phyloP scores from a whole-genome alignment of 2,113 vertebrate genomes.

The Hystrix brachyura region DNA sequence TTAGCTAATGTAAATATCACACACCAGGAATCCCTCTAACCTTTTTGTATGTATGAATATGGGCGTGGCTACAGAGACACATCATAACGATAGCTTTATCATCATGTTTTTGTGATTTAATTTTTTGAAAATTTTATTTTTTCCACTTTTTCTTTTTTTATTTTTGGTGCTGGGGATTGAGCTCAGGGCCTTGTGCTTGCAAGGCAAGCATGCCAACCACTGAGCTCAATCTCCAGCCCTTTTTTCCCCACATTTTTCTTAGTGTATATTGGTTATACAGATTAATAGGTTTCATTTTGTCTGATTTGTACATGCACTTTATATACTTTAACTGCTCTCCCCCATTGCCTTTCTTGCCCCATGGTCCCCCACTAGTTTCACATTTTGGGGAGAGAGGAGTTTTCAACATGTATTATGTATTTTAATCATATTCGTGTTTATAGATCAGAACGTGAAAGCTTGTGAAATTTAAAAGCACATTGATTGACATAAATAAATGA shows the following conservation, averaged over 20 bases:
- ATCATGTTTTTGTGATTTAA: not conserved
- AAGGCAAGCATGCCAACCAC: no score
- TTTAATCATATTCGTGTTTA: not conserved
- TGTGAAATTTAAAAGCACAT: not conserved
- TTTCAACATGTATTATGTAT: not conserved
- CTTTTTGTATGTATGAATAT: not conserved
- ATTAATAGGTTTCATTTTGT: not conserved
- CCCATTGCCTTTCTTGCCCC: not conserved
- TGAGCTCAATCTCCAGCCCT: no score
- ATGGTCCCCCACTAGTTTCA: not conserved
- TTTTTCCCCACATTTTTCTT: not conserved
- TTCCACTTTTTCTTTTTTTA: no score
- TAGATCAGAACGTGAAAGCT: not conserved
- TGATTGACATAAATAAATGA: not conserved
- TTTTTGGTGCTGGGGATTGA: no score
- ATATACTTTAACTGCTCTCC: not conserved
- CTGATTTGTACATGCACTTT: not conserved
- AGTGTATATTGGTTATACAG: not conserved
- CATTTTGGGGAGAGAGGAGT: not conserved
- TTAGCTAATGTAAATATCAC: not conserved
- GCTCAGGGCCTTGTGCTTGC: no score
- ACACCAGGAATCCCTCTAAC: not conserved
- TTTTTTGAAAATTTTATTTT: not conserved
- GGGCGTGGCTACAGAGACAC: not conserved
- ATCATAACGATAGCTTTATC: not conserved